Conservation (phyloP, 30 jellyfish, hydroid and myxozoan genomes). For the Chironex yamaguchii region DNA sequence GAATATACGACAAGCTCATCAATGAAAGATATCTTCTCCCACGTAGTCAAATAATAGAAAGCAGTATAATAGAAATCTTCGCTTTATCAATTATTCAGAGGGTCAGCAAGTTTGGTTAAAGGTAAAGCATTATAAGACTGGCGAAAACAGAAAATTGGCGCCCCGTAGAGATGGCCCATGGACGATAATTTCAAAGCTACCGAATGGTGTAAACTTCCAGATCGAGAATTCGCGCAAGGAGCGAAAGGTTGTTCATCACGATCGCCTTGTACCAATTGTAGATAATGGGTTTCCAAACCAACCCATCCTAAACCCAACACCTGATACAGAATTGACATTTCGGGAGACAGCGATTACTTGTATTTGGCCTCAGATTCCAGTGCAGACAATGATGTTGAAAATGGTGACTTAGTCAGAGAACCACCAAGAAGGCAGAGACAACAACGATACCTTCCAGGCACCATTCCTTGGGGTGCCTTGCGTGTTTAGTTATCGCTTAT, state of each 20-base stretch:
- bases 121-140: conserved; percentile 45
- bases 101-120: conserved; percentile 66
- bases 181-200: conserved; percentile 14
- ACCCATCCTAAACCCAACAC: conserved; percentile 34
- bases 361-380: not conserved
- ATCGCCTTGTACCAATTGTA: conserved; percentile 9
- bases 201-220: conserved; percentile 50
- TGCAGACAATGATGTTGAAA: too few relatives aligned
- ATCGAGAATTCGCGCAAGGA: conserved; percentile 19
- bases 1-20: not conserved
- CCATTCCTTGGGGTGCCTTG: too few relatives aligned
- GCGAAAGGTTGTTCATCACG: conserved; percentile 28
- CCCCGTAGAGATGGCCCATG: conserved; percentile 64
- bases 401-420: too few relatives aligned
- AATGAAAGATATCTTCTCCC: conserved; percentile 9
- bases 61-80: conserved; percentile 55
- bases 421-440: too few relatives aligned
- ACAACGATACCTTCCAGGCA: too few relatives aligned
- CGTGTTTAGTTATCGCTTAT: too few relatives aligned
- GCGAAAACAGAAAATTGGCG: conserved; percentile 52
- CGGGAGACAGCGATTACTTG: conserved; percentile 6
- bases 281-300: conserved; percentile 22
- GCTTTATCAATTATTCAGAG: conserved; percentile 29
- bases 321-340: not conserved
- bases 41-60: conserved; percentile 18